Percentiles rank a stretch among this genome's conserved stretches.
Conservation (phyloP, 2,113 vertebrate species). For the Leptobrachium ailaonicum region DNA sequence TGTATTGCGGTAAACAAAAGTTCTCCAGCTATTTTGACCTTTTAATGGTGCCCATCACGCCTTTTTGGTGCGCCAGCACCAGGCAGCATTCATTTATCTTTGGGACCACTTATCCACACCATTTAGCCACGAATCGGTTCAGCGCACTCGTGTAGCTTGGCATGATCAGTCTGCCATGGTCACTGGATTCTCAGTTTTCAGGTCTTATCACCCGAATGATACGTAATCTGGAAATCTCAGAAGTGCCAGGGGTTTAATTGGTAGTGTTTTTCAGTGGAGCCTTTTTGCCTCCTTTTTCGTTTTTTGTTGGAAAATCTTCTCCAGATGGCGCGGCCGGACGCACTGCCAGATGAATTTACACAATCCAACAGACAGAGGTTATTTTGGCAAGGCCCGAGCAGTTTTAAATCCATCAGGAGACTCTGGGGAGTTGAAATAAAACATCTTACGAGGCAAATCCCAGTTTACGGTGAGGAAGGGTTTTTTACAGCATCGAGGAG, state of each 20-base stretch:
- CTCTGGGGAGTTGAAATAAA: slow-evolving; percentile 55
- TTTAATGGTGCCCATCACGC: too few species aligned
- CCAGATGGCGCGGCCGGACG: slow-evolving; percentile 67
- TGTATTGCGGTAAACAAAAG: too few species aligned
- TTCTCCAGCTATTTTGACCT: too few species aligned
- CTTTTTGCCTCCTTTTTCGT: slow-evolving; percentile 62
- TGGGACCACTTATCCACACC: too few species aligned
- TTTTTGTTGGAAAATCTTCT: slow-evolving; percentile 67
- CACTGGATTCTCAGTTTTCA: too few species aligned
- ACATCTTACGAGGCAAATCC: neutral
- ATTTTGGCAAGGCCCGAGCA: slow-evolving; percentile 63
- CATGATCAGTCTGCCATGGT: too few species aligned
- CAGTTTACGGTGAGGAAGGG: neutral
- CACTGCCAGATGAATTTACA: slow-evolving; percentile 74
- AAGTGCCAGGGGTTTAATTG: slow-evolving; percentile 51
- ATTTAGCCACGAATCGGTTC: too few species aligned
- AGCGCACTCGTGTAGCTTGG: too few species aligned
- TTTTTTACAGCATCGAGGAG: slow-evolving; percentile 37
- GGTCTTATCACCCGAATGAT: slow-evolving; percentile 51
- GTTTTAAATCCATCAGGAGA: slow-evolving; percentile 65
- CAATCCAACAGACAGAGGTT: slow-evolving; percentile 63
- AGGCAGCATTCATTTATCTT: too few species aligned
- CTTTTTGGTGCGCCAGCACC: too few species aligned
- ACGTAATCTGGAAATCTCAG: slow-evolving; percentile 65
- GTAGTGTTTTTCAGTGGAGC: slow-evolving; percentile 52